Evolutionary conservation across 2,888 invertebrate genomes (phyloP).

Genomic region (Exocentrus adspersus): DNA sequence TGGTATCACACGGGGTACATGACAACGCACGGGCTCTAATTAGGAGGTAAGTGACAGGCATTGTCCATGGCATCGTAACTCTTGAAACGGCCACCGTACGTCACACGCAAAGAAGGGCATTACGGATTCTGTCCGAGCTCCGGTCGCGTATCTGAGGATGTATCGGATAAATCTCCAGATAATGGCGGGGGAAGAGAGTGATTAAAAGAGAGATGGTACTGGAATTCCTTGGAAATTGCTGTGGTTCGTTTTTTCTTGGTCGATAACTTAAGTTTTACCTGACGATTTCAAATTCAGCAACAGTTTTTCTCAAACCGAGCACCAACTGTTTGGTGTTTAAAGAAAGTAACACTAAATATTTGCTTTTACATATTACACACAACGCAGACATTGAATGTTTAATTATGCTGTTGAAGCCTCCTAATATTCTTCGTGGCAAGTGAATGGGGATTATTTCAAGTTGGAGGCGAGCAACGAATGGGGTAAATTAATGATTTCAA

Average conservation of each 20-base stretch:
- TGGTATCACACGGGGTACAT: constrained; percentile 37
- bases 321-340: too few relatives aligned
- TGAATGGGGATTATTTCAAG: background rate
- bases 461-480: constrained; percentile 21
- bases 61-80: constrained; percentile 38
- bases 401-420: background rate
- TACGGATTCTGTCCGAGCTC: constrained; percentile 9
- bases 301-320: too few relatives aligned
- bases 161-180: constrained; percentile 28
- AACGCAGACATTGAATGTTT: background rate
- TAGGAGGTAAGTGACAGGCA: constrained; percentile 42
- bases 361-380: too few relatives aligned
- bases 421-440: background rate
- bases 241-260: too few relatives aligned
- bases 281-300: too few relatives aligned
- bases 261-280: too few relatives aligned
- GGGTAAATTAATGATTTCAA: constrained; percentile 45
- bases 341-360: too few relatives aligned
- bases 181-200: constrained; percentile 24
- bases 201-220: background rate
- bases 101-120: constrained; percentile 32
- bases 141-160: background rate
- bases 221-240: background rate
- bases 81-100: constrained; percentile 31
- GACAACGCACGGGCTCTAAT: constrained; percentile 39